Conservation (phyloP, 2,888 invertebrate genomes). For the Mesorhabditis spiculigera region DNA sequence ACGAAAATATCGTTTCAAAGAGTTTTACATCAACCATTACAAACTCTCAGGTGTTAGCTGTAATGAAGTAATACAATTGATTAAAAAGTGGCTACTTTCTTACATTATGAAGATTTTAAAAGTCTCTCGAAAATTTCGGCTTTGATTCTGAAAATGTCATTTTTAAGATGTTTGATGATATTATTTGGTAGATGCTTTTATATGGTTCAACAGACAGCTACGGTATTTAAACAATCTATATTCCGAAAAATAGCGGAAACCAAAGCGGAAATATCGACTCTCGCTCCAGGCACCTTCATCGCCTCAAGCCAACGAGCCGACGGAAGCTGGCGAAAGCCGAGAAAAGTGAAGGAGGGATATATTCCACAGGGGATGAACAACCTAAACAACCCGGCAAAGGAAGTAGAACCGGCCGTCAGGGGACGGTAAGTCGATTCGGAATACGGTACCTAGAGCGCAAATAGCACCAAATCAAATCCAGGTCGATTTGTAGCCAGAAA, state of each 20-base stretch:
- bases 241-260: too few relatives aligned
- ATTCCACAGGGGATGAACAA: slow-evolving; percentile 96
- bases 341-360: slow-evolving; percentile 91
- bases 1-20: background rate
- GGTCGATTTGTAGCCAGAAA: too few relatives aligned
- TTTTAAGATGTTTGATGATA: background rate
- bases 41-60: too few relatives aligned
- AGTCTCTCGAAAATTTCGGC: background rate
- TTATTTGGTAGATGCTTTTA: too few relatives aligned
- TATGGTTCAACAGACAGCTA: too few relatives aligned
- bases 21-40: too few relatives aligned
- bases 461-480: too few relatives aligned
- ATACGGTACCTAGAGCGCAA: too few relatives aligned
- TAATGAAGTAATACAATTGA: background rate
- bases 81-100: background rate
- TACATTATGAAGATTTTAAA: too few relatives aligned
- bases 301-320: slow-evolving; percentile 93
- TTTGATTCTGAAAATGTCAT: background rate
- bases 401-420: slow-evolving; percentile 25
- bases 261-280: too few relatives aligned
- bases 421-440: slow-evolving; percentile 14
- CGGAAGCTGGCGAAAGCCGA: slow-evolving; percentile 94
- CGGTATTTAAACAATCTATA: too few relatives aligned
- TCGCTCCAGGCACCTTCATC: slow-evolving; percentile 71
- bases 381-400: slow-evolving; percentile 67